Base-by-base conservation (phyloP, 1,140 invertebrate genomes). In the Lucilia cuprina region DNA sequence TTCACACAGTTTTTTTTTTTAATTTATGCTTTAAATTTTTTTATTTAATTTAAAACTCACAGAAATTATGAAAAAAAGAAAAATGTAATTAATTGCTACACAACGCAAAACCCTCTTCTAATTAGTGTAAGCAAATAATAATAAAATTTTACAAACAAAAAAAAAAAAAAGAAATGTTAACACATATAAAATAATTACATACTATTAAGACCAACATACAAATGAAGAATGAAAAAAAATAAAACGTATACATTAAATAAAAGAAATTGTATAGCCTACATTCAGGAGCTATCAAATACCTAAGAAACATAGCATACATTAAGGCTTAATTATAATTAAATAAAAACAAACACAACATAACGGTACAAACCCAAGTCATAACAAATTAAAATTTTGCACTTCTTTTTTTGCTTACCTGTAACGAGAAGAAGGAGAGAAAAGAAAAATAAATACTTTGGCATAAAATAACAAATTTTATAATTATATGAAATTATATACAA, bases 291-390 rank as follows among this genome's bases (percentile, higher is more conserved):
- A 70, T 19, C 19, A 70, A 70, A 70, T 12, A 70, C 65, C 25
- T 19, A 70, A 70, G n/a, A 21, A 21, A 21, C 65, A 25, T 21
- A 8, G 65, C 65, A 70, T 70, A 70, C 21, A 25, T 70, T 70
- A 21, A 70, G 65, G 65, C 65, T 70, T 70, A 70, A 70, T 70
- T 70, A 70, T 70, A 70, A 70, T 70, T 70, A 70, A 70, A 70
- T 25, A 70, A 70, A 70, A 70, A 70, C 10, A 70, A 70, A 70
- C 14, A 60, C 21, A 70, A 70, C 5, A 70, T 21, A 21, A n/a
- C 21, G 21, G n/a, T 25, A 19, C n/a, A 21, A 70, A 70, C 65
- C 65, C 0, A 17, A 4, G 65, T 55, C n/a, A 12, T 25, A 21
- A 70, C 19, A 25, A 70, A 25, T 70, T 21, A 70, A 70, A 70